Conservation (phyloP, 2,113 vertebrate species). For the Dicerorhinus sumatrensis region DNA sequence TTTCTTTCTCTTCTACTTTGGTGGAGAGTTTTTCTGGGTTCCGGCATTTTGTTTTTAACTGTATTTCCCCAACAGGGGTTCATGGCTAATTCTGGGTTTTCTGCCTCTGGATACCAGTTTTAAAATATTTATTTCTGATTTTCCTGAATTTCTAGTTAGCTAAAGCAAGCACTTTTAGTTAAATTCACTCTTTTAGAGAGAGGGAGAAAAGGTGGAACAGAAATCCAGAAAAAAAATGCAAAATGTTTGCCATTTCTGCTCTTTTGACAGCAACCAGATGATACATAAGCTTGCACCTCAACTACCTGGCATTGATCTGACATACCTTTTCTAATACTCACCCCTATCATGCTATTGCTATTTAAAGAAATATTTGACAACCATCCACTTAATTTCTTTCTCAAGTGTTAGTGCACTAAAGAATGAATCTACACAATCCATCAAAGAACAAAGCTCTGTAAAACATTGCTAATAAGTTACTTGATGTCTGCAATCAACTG, state of each 20-base stretch:
- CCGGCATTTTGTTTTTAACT: neutral
- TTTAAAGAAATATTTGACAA: neutral
- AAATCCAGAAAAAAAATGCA: neutral
- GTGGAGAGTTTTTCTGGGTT: neutral
- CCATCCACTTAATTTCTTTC: slow-evolving; percentile 27
- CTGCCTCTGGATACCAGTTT: slow-evolving; percentile 2
- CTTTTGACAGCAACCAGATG: neutral
- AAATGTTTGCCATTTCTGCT: neutral
- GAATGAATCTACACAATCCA: slow-evolving; percentile 58
- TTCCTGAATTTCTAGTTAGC: neutral
- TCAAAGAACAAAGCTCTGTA: slow-evolving; percentile 55
- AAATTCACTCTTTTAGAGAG: neutral
- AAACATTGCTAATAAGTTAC: slow-evolving; percentile 69
- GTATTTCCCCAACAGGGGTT: neutral
- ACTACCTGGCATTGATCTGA: neutral
- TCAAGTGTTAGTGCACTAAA: slow-evolving; percentile 47
- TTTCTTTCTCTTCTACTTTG: neutral
- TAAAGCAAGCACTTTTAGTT: neutral
- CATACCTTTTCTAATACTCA: neutral
- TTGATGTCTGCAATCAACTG: slow-evolving; percentile 69
- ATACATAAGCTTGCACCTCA: accelerated
- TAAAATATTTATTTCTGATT: slow-evolving; percentile 1
- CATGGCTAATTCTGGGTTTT: neutral
- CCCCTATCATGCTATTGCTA: neutral
- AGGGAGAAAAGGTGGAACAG: neutral